Evolutionary conservation across 2,113 vertebrate species (phyloP).

Genomic region (Epinephelus moara): DNA sequence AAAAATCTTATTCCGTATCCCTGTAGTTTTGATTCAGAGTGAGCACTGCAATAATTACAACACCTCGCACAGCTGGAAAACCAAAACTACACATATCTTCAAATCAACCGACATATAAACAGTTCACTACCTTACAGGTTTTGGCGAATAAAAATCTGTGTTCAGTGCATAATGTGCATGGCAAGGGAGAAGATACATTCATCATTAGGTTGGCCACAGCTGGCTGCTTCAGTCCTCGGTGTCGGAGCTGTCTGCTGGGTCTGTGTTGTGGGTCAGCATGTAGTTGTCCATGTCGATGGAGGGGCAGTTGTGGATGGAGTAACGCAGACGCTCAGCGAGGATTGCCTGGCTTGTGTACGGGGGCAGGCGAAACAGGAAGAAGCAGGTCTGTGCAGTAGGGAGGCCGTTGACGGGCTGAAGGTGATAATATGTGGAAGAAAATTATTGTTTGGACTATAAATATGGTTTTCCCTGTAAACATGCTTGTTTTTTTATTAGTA

Average conservation of each 20-base stretch:
- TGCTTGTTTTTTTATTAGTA: neutral
- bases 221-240: slow-evolving; percentile 79
- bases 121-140: slow-evolving; percentile 74
- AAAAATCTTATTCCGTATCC: slow-evolving; percentile 59
- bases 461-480: no score
- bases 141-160: slow-evolving; percentile 79
- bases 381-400: slow-evolving; percentile 89
- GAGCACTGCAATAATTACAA: slow-evolving; percentile 75
- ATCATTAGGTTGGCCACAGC: slow-evolving; percentile 42
- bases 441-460: no score
- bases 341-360: slow-evolving; percentile 86
- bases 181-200: slow-evolving; percentile 82
- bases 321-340: slow-evolving; percentile 86
- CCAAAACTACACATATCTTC: slow-evolving; percentile 56
- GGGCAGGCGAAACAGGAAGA: slow-evolving; percentile 87
- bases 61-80: slow-evolving; percentile 66
- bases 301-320: slow-evolving; percentile 89
- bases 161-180: slow-evolving; percentile 81
- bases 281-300: slow-evolving; percentile 91
- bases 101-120: slow-evolving; percentile 65
- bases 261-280: slow-evolving; percentile 88
- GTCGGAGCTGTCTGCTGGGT: slow-evolving; percentile 84
- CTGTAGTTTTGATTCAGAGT: slow-evolving; percentile 61
- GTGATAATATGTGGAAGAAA: neutral
- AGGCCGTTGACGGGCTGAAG: slow-evolving; percentile 86